Conservation (phyloP, 1,140 invertebrate genomes). For the Brachionus rotundiformis region DNA sequence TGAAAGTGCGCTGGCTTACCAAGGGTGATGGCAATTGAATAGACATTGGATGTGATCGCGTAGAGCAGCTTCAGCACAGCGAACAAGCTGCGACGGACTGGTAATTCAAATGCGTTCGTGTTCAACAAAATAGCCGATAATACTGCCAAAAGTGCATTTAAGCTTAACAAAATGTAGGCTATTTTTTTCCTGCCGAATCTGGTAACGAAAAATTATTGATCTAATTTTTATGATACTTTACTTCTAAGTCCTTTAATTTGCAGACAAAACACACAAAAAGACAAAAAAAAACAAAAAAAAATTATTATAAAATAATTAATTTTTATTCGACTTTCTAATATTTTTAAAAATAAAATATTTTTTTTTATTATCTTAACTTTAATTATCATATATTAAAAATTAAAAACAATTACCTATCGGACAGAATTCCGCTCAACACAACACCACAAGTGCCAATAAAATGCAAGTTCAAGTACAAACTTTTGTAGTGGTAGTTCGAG, state of each 20-base stretch:
- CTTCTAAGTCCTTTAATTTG: neutral
- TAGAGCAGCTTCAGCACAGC: neutral
- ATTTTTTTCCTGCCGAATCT: constrained; percentile 51
- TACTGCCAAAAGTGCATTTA: neutral
- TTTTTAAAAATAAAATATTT: neutral
- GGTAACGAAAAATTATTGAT: neutral
- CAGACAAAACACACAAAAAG: neutral
- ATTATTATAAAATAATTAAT: neutral
- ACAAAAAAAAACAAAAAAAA: constrained; percentile 4
- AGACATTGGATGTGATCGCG: neutral
- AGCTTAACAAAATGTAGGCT: constrained; percentile 18
- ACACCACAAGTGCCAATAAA: constrained; percentile 31
- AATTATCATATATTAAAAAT: no score
- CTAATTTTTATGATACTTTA: constrained; percentile 14
- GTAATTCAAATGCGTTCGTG: neutral
- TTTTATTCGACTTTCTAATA: neutral
- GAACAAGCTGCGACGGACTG: neutral
- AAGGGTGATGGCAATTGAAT: neutral
- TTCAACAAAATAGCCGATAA: neutral
- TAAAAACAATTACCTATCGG: constrained; percentile 32
- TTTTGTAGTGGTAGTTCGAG: neutral
- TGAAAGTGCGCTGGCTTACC: neutral
- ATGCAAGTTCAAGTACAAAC: constrained; percentile 15
- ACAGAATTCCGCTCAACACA: constrained; percentile 26
- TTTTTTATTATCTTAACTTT: no score